Evolutionary conservation across 1,140 invertebrate genomes (phyloP).

Genomic region (Macrostomum lignano): DNA sequence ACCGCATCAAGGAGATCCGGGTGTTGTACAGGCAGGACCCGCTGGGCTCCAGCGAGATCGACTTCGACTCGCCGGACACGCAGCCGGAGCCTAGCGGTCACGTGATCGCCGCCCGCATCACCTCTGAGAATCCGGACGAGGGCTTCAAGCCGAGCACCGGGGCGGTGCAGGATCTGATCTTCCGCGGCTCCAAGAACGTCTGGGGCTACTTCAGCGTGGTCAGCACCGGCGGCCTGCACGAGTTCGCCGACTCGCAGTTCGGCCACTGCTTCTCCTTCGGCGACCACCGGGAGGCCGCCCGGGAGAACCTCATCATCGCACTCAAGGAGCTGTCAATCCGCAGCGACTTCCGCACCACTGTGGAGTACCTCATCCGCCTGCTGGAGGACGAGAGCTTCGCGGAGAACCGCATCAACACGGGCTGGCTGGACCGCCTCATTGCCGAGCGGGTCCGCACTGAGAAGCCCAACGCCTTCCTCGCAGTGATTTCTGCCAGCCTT

Average conservation of each 20-base stretch:
- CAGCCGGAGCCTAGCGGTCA: constrained; percentile 50
- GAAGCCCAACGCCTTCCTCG: constrained; percentile 68
- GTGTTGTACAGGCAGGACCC: constrained; percentile 67
- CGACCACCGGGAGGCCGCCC: constrained; percentile 76
- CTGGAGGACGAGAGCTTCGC: constrained; percentile 70
- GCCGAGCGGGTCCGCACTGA: constrained; percentile 70
- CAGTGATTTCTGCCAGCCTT: constrained; percentile 68
- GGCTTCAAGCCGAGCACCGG: constrained; percentile 91
- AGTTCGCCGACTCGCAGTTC: constrained; percentile 97
- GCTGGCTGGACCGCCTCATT: constrained; percentile 83
- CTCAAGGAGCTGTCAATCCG: constrained; percentile 85
- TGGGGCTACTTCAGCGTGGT: constrained; percentile 99
- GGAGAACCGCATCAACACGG: constrained; percentile 65
- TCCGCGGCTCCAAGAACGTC: constrained; percentile 87
- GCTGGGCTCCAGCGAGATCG: constrained; percentile 69
- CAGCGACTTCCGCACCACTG: constrained; percentile 87
- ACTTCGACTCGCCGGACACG: constrained; percentile 27
- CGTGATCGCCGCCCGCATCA: constrained; percentile 90
- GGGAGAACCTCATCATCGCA: constrained; percentile 84
- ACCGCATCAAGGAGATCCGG: constrained; percentile 81
- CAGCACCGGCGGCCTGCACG: constrained; percentile 79
- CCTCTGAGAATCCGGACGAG: constrained; percentile 92
- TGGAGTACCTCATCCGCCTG: constrained; percentile 82
- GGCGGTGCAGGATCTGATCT: constrained; percentile 88
- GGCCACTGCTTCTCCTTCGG: constrained; percentile 99